Conservation (phyloP, 2,113 vertebrate genomes). For the Oryzias celebensis region DNA sequence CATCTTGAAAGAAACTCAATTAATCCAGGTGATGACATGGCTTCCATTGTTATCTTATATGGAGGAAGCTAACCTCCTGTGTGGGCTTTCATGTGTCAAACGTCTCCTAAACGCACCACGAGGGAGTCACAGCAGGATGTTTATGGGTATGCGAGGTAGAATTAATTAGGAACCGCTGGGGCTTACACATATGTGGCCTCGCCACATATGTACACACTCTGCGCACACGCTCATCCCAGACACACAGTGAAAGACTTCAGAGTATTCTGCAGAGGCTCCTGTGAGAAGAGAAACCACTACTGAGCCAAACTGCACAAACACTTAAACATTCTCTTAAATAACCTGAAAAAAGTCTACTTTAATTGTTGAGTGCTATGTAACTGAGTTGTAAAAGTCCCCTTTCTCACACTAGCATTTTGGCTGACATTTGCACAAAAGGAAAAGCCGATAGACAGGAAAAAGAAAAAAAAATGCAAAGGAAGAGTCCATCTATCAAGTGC, state of each 20-base stretch:
- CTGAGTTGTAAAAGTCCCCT: constrained; percentile 34
- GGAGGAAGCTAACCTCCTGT: constrained; percentile 55
- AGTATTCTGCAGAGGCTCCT: constrained; percentile 9
- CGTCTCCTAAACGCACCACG: constrained; percentile 59
- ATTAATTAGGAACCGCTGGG: constrained; percentile 57
- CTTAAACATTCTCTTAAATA: constrained; percentile 40
- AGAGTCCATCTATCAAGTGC: constrained; percentile 3
- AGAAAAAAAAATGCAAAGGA: background rate
- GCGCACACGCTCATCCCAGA: background rate
- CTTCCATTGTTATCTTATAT: constrained; percentile 11
- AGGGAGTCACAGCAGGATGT: constrained; percentile 68
- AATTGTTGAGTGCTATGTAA: constrained; percentile 15
- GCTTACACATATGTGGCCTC: constrained; percentile 23
- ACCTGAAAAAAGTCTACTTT: constrained; percentile 38
- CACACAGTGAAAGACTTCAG: background rate
- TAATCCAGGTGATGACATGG: constrained; percentile 7
- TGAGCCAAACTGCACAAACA: constrained; percentile 15
- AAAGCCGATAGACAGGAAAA: constrained; percentile 5
- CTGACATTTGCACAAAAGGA: background rate
- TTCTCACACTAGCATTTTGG: constrained; percentile 38
- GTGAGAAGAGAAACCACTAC: constrained; percentile 19
- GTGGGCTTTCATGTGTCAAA: constrained; percentile 64
- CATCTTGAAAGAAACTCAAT: constrained; percentile 15
- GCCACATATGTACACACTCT: constrained; percentile 6
- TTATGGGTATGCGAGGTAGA: constrained; percentile 67